Evolutionary conservation across 2,888 invertebrate genomes (phyloP).

Genomic region (Myopa tessellatipennis): DNA sequence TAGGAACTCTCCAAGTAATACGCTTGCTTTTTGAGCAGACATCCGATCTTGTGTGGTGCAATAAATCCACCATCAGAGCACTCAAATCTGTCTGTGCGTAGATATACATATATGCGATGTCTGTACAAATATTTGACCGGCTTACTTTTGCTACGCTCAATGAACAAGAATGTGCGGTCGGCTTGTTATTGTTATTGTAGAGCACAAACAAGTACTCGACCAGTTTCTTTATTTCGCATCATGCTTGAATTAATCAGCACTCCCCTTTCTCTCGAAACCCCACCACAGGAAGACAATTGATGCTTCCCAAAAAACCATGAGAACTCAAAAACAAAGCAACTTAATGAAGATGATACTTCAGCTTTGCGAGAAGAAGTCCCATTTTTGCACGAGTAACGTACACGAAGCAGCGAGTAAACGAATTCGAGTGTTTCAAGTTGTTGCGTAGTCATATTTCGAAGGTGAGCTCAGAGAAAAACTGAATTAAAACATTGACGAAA

Average conservation of each 20-base stretch:
- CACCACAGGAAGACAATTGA: conserved; percentile 8
- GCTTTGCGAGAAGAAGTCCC: not conserved
- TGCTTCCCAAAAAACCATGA: conserved; percentile 9
- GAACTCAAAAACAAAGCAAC: not conserved
- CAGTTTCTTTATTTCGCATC: not conserved
- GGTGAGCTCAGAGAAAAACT: conserved; percentile 1
- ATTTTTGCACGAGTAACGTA: too few relatives aligned
- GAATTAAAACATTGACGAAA: conserved; percentile 1
- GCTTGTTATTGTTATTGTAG: not conserved
- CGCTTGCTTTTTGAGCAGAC: not conserved
- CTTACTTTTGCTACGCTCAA: conserved; percentile 1
- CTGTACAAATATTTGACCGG: not conserved
- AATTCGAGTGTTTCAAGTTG: not conserved
- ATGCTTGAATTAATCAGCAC: not conserved
- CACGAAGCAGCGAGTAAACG: conserved; percentile 5
- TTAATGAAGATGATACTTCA: conserved; percentile 26
- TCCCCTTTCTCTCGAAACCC: conserved; percentile 6
- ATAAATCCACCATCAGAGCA: not conserved
- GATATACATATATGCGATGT: not conserved
- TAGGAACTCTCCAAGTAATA: too few relatives aligned
- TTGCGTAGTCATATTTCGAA: not conserved
- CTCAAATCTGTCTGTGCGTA: too few relatives aligned
- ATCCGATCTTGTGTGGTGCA: conserved; percentile 1
- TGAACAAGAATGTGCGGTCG: not conserved
- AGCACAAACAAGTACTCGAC: not conserved